These are phyloP conservation scores for Metopia argyrocephala DNA, from an alignment of 2,888 invertebrate species.

Conservation along the genomic window DNA sequence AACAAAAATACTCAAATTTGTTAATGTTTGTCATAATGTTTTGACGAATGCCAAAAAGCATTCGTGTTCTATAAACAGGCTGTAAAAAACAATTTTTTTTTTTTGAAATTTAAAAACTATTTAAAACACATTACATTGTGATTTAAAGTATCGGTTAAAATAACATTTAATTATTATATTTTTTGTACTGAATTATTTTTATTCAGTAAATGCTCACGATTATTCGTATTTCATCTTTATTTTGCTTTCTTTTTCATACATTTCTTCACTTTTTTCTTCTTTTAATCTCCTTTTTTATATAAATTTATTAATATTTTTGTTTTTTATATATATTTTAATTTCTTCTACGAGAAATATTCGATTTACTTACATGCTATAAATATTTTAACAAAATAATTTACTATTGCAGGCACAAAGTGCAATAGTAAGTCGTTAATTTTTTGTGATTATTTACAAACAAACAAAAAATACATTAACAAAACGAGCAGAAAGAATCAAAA, in stretches of 20 bases:
- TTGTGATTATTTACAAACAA: conserved; percentile 42
- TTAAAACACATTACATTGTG: too few relatives aligned
- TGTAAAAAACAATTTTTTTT: too few relatives aligned
- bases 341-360: conserved; percentile 67
- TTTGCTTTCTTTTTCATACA: conserved; percentile 17
- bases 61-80: too few relatives aligned
- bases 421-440: neutral
- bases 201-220: conserved; percentile 77
- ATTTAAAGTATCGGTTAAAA: too few relatives aligned
- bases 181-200: conserved; percentile 78
- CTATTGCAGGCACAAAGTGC: conserved; percentile 15
- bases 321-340: conserved; percentile 55
- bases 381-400: conserved; percentile 24
- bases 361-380: conserved; percentile 55
- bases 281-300: conserved; percentile 15
- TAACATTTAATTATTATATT: conserved; percentile 11
- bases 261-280: conserved; percentile 17
- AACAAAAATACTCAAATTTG: too few relatives aligned
- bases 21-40: too few relatives aligned
- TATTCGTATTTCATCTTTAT: conserved; percentile 68
- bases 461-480: conserved; percentile 29
- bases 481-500: conserved; percentile 63
- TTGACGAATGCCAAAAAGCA: too few relatives aligned
- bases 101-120: too few relatives aligned
- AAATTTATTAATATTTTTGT: neutral